These are phyloP conservation scores for Trileptium ribeirensis DNA, from an alignment of 2,888 invertebrate genomes.

Conservation along the genomic window DNA sequence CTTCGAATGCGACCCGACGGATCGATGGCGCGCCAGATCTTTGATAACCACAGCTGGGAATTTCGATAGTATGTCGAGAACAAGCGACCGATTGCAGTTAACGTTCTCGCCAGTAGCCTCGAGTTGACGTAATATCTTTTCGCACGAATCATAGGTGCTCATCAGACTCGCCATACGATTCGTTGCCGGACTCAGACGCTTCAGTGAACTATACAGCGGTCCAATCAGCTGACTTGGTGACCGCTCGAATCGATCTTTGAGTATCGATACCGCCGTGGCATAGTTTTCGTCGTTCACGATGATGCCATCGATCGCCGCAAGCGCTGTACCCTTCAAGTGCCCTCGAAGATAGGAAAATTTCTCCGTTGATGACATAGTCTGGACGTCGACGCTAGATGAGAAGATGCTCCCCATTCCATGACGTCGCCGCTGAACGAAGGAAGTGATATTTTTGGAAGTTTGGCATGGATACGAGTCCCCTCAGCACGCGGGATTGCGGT, in stretches of 20 bases:
- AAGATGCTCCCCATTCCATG: background rate
- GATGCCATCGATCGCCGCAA: background rate
- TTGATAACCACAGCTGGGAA: background rate
- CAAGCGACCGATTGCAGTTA: background rate
- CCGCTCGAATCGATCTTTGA: background rate
- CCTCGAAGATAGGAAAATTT: background rate
- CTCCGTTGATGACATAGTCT: background rate
- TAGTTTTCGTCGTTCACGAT: background rate
- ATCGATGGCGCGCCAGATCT: background rate
- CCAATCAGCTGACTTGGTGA: background rate
- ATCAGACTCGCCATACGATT: background rate
- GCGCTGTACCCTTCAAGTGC: background rate
- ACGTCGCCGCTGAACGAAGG: background rate
- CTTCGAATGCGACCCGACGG: background rate
- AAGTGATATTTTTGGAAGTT: background rate
- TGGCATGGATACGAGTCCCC: background rate
- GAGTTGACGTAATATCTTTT: background rate
- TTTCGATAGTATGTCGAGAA: background rate
- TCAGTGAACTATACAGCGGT: background rate
- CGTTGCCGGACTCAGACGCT: background rate
- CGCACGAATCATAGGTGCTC: background rate
- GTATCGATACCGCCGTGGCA: background rate
- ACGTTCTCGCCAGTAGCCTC: background rate
- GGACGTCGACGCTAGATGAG: background rate
- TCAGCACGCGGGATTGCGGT: background rate